Conservation (phyloP, 2,797 vertebrate species). For the Coendou prehensilis region DNA sequence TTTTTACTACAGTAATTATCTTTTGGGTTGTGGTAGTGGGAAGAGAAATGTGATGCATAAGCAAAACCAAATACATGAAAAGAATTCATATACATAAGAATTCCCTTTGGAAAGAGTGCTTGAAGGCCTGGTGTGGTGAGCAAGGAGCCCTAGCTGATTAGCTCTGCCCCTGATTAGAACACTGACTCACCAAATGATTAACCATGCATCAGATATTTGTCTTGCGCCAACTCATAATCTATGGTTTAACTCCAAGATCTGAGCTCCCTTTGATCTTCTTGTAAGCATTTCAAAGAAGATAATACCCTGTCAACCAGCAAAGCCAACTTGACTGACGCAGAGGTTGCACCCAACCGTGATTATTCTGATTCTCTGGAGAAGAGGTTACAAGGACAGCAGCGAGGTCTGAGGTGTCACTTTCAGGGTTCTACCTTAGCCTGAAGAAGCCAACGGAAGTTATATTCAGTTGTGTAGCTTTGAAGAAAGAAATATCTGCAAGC, state of each 20-base stretch:
- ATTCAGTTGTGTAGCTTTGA: not conserved
- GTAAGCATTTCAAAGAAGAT: slow-evolving; percentile 70
- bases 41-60: slow-evolving; percentile 23
- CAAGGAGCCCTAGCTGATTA: slow-evolving; percentile 38
- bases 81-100: not conserved
- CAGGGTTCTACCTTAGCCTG: not conserved
- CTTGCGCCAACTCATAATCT: slow-evolving; percentile 74
- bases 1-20: slow-evolving; percentile 54
- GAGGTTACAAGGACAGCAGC: not conserved
- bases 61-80: slow-evolving; percentile 45
- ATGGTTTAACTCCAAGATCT: slow-evolving; percentile 76
- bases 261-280: slow-evolving; percentile 74
- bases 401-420: not conserved
- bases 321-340: slow-evolving; percentile 22
- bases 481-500: not conserved
- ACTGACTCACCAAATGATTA: slow-evolving; percentile 77
- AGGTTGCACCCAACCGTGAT: not conserved
- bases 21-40: slow-evolving; percentile 46
- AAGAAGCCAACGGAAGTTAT: not conserved
- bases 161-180: slow-evolving; percentile 46
- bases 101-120: slow-evolving; percentile 2
- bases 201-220: slow-evolving; percentile 67
- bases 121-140: slow-evolving; percentile 32
- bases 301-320: slow-evolving; percentile 57
- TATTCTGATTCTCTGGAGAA: slow-evolving; percentile 43